Base-by-base conservation (phyloP, 2,888 invertebrate species). In the Vannuccia rotundouncinata region DNA sequence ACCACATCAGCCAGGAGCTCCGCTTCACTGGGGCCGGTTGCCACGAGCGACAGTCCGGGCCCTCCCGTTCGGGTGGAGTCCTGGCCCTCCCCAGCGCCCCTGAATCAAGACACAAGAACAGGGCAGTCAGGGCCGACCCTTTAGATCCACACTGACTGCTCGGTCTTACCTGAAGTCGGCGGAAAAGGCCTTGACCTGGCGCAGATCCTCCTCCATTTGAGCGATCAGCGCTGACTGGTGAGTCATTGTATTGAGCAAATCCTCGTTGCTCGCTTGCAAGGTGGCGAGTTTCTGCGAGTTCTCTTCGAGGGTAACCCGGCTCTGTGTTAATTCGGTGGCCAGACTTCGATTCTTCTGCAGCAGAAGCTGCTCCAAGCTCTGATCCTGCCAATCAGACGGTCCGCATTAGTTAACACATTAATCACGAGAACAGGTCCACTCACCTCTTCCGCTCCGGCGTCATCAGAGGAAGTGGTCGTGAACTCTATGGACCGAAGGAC, bases 271-370 rank as follows among this genome's bases (percentile, higher is more conserved):
- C n/a, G n/a, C n/a, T n/a, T n/a, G n/a, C n/a, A n/a, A n/a, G n/a
- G n/a, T n/a, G n/a, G n/a, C n/a, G n/a, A n/a, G n/a, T n/a, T n/a
- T n/a, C n/a, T n/a, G n/a, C n/a, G n/a, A n/a, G n/a, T n/a, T n/a
- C n/a, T n/a, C n/a, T n/a, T n/a, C n/a, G n/a, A n/a, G n/a, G n/a
- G n/a, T n/a, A n/a, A n/a, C n/a, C n/a, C n/a, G n/a, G n/a, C n/a
- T n/a, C 82, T 88, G 87, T 77, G 89, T 90, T 85, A 91, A 91
- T 83, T 91, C 91, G 83, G 90, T 89, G 84, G 91, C 91, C 81
- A 92, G 87, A 59, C 91, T 90, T 86, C 93, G 92, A 85, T 92
- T 91, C 85, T 93, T 92, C 88, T 94, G 93, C 87, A 93, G 89
- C 78, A 93, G 90, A 83, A 93, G 88, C 84, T 92, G 90, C 87